Evolutionary conservation across 2,888 invertebrate species (phyloP), one percentile per base, ranked within the genome.

Genomic region (Oscheius sp.): DNA sequence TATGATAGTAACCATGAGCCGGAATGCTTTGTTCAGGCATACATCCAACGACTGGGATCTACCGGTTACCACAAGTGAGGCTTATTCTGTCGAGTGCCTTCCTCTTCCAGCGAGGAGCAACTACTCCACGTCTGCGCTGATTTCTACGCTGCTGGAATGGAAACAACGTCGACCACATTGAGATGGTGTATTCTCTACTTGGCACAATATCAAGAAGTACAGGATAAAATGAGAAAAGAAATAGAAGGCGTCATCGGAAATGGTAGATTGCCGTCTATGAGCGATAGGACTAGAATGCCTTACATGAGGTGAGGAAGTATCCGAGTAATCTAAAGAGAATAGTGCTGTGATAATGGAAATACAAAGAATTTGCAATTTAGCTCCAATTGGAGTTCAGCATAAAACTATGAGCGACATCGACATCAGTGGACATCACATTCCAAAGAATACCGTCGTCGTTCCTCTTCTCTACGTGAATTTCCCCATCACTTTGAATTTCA

Each of bases 111-210:
- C 13, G 61, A 69, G 23, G 45, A 52, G 9, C 58, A 73, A 23
- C 13, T 59, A 18, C 18, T 53, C 23, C 58, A 73, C 25, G 69
- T 73, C 21, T 66, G 63, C 6, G 25, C 75, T 1, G 84, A 84
- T 56, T 79, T 84, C 73, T 84, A 78, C 75, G n/a, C 82, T 18
- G 84, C 82, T 18, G 84, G 84, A 18, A 82, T 82, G 82, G 84
- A 84, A 43, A 82, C 84, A 3, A 80, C 84, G 16, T 74, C 82
- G 7, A 81, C 75, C 1, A 74, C 81, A 0, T 68, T 84, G 1
- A 61, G 79, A 23, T 82, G 82, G 84, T 69, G 75, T 18, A 12
- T 84, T 2, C 74, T 78, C 0, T 79, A 76, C 45, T 52, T 81
- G 74, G 72, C 78, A 52, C 75, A 79, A 58, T 73, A 81, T 35